phyloP scores from a whole-genome alignment of 2,888 invertebrate species.

The Drosophila rellima region DNA sequence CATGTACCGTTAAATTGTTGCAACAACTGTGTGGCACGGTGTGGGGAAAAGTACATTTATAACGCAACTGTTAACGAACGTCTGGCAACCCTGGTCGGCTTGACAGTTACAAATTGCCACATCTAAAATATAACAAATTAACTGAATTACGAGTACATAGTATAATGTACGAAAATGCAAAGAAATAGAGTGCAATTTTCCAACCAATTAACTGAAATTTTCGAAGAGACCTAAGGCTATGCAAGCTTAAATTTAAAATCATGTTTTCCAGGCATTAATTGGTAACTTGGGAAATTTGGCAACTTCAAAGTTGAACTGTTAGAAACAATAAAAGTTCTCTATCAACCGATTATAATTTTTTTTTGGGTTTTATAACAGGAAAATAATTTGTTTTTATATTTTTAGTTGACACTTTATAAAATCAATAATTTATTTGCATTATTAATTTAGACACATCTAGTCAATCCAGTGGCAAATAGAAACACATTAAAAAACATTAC shows the following conservation, averaged over 20 bases:
- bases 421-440: conserved; percentile 72
- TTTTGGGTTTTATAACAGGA: conserved; percentile 5
- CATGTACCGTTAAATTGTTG: conserved; percentile 64
- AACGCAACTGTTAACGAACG: conserved; percentile 19
- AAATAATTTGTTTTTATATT: conserved; percentile 20
- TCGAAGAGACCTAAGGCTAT: not conserved
- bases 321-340: conserved; percentile 7
- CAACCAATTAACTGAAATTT: not conserved
- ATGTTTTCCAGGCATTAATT: not conserved
- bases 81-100: conserved; percentile 17
- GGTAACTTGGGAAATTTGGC: conserved; percentile 2
- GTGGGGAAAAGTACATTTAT: conserved; percentile 28
- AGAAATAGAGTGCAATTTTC: not conserved
- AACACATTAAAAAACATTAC: conserved; percentile 21
- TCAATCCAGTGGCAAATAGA: conserved; percentile 35
- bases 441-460: conserved; percentile 65
- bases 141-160: not conserved
- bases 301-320: conserved; percentile 13
- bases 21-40: conserved; percentile 37
- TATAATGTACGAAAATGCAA: not conserved
- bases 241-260: too few relatives aligned
- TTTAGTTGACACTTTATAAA: conserved; percentile 48
- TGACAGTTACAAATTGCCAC: conserved; percentile 12
- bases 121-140: conserved; percentile 9
- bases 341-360: conserved; percentile 8